Evolutionary conservation across 1,140 invertebrate genomes (phyloP).

Genomic region (Diprion similis): DNA sequence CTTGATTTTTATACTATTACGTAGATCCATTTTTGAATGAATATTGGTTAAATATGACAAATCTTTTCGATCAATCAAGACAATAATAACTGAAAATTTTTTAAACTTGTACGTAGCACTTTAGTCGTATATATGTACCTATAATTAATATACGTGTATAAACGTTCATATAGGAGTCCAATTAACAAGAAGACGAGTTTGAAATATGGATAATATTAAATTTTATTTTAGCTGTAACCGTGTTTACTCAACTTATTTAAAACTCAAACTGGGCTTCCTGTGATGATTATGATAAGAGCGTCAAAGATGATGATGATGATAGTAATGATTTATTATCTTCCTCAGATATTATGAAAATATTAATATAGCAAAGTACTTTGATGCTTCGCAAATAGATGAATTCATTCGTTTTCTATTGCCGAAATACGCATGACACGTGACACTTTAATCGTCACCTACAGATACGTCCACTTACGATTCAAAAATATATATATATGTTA

Average conservation of each 20-base stretch:
- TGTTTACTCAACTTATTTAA: background rate
- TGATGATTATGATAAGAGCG: background rate
- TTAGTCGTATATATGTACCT: background rate
- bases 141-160: no score
- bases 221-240: background rate
- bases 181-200: background rate
- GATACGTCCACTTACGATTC: no score
- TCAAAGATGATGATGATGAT: background rate
- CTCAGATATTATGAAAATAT: no score
- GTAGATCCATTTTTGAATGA: background rate
- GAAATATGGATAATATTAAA: background rate
- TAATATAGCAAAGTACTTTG: background rate
- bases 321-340: no score
- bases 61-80: background rate
- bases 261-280: background rate
- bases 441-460: no score
- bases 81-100: background rate
- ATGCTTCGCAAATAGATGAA: slow-evolving; percentile 1
- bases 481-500: background rate
- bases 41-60: background rate
- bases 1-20: background rate
- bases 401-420: background rate
- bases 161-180: background rate
- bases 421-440: no score
- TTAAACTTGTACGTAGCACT: background rate